Base-by-base conservation (phyloP, 2,888 invertebrate species). In the Congeria kusceri region DNA sequence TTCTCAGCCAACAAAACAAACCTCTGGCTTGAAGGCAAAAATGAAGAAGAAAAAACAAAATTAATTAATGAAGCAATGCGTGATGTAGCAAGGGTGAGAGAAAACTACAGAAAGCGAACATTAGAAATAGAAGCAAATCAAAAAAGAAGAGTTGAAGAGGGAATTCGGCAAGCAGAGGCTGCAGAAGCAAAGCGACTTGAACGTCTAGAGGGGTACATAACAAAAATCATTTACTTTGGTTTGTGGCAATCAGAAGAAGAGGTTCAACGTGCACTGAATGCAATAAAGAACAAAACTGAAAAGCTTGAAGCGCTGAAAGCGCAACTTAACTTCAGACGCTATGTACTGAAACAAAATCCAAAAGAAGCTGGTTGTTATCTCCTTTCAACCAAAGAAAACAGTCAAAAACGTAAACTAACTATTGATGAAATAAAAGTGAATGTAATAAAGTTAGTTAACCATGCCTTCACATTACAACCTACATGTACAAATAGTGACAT, bases 271-370 rank as follows among this genome's bases (percentile, higher is more conserved):
- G 64, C 61, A 18, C 28, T 84, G 11, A 56, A 29, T 3, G 68
- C 32, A 18, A 61, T 78, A 18, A 62, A 61, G 18, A 69, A 18
- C 7, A 59, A 65, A 57, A 78, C 27, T 7, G 66, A 77, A 44
- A 74, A 77, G 53, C 53, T 64, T 29, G 66, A 70, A 46, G 80
- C 80, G 15, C 53, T 84, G 7, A 84, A 78, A 47, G 70, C 71
- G 9, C 80, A 77, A 29, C 29, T 84, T 7, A 81, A 80, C 63
- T 84, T 84, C 29, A 46, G 80, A 23, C 57, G 46, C 29, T 18
- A 78, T 59, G 84, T 84, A n/a, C 46, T 84, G n/a, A 61, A 76
- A 11, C 84, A 81, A 56, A 66, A 66, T 15, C 68, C 75, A 49
- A 29, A 47, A 18, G 47, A 68, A 32, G 15, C 9, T 27, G 32